These are phyloP conservation scores for Callorhinus ursinus DNA, from an alignment of 2,113 vertebrate genomes.

Conservation along the genomic window DNA sequence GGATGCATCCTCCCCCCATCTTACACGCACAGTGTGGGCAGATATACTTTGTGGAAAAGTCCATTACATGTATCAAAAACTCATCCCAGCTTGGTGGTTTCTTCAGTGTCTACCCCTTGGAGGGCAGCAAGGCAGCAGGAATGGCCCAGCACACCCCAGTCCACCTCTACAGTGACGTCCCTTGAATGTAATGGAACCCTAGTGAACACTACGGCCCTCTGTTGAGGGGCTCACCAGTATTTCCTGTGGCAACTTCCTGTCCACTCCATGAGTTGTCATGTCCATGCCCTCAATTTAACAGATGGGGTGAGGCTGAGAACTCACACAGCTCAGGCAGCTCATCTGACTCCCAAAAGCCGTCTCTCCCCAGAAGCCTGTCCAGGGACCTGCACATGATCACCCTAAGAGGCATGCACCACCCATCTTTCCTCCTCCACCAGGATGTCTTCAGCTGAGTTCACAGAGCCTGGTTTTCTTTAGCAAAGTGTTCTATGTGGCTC, in stretches of 20 bases:
- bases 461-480: neutral
- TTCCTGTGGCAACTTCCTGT: neutral
- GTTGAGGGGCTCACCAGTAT: accelerated
- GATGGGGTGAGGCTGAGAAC: neutral
- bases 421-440: neutral
- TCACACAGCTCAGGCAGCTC: neutral
- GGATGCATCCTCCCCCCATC: accelerated
- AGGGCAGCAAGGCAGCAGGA: neutral
- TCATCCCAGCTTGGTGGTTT: neutral
- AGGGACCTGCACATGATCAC: accelerated
- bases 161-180: accelerated
- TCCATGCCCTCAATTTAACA: neutral
- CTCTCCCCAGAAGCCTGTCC: neutral
- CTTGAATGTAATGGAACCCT: neutral
- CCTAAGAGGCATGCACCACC: no score
- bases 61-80: neutral
- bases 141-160: neutral
- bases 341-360: neutral
- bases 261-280: no score
- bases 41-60: neutral
- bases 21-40: accelerated
- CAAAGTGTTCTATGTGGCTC: neutral
- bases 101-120: neutral
- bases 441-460: neutral
- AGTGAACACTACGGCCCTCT: neutral